phyloP scores from a whole-genome alignment of 1,140 invertebrate species.

The Holcopasites calliopsidis region DNA sequence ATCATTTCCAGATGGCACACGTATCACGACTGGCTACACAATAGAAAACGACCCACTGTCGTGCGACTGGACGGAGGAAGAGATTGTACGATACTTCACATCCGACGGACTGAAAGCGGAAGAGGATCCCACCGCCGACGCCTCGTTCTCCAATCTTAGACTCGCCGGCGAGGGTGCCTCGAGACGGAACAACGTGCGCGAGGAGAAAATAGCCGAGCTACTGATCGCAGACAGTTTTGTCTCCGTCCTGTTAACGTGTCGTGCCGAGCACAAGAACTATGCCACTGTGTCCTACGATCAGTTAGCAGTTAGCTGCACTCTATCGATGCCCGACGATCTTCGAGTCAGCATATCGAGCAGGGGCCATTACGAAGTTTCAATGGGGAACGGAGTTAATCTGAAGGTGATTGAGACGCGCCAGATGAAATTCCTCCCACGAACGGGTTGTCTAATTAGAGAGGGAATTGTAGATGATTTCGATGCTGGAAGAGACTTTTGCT shows the following conservation, averaged over 20 bases:
- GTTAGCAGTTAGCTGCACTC: constrained; percentile 63
- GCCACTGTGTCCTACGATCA: constrained; percentile 78
- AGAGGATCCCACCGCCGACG: background rate
- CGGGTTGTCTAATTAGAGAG: too few relatives aligned
- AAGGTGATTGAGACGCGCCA: constrained; percentile 49
- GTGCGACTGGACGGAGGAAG: constrained; percentile 69
- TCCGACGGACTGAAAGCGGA: background rate
- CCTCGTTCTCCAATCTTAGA: background rate
- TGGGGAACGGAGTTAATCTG: constrained; percentile 56
- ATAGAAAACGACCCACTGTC: constrained; percentile 71
- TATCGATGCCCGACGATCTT: constrained; percentile 64
- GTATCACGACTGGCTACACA: constrained; percentile 76
- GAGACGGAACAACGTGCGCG: background rate
- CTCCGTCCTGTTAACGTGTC: constrained; percentile 77
- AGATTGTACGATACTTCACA: constrained; percentile 60
- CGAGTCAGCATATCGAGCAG: constrained; percentile 52
- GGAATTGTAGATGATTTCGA: too few relatives aligned
- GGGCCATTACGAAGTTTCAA: constrained; percentile 62
- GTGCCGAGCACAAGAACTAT: constrained; percentile 80
- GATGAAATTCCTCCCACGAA: constrained; percentile 15
- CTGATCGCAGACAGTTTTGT: constrained; percentile 77
- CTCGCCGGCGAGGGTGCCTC: background rate
- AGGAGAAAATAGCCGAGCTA: constrained; percentile 53
- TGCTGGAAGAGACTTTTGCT: background rate
- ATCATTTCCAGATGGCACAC: constrained; percentile 78